Percentiles rank a stretch among this genome's conserved stretches.
Evolutionary conservation across 92 coral and sea anemone species (phyloP).

Genomic region (Paragorgia papillata): DNA sequence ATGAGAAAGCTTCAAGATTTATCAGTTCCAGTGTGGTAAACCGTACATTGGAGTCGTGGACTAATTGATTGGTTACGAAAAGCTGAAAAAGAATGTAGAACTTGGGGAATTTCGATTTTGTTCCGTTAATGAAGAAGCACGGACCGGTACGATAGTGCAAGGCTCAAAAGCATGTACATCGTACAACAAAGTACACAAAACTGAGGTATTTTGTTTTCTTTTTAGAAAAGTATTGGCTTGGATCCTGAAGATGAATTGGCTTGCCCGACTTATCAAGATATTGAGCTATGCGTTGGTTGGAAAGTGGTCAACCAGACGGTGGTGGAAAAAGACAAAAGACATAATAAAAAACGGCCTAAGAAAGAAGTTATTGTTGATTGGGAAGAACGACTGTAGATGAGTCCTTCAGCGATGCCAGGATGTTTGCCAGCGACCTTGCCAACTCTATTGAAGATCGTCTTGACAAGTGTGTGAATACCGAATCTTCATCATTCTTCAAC

Average conservation of each 20-base stretch:
- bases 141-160: too few species aligned
- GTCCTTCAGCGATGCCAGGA: not conserved
- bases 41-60: not conserved
- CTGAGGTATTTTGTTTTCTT: too few species aligned
- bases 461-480: not conserved
- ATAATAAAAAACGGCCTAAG: not conserved
- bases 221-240: not conserved
- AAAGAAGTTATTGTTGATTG: not conserved
- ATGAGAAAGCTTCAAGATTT: conserved; percentile 18
- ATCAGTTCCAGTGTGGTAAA: conserved; percentile 18
- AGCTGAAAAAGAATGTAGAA: conserved; percentile 4
- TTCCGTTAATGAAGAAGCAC: conserved; percentile 20
- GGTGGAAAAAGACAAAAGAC: not conserved
- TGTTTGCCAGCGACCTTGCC: conserved; percentile 1
- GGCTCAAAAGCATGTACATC: not conserved
- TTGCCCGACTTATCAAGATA: conserved; percentile 4
- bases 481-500: not conserved
- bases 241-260: conserved; percentile 12
- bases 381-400: conserved; percentile 21
- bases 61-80: not conserved
- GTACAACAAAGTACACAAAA: not conserved
- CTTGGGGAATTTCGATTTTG: conserved; percentile 6
- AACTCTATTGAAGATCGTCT: not conserved
- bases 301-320: conserved; percentile 6
- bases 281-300: conserved; percentile 12